A percentile compares a stretch with the other conserved stretches of the same genome.
These are phyloP conservation scores for Pampusana beccarii DNA, from an alignment of 2,113 vertebrate species.

Conservation along the genomic window DNA sequence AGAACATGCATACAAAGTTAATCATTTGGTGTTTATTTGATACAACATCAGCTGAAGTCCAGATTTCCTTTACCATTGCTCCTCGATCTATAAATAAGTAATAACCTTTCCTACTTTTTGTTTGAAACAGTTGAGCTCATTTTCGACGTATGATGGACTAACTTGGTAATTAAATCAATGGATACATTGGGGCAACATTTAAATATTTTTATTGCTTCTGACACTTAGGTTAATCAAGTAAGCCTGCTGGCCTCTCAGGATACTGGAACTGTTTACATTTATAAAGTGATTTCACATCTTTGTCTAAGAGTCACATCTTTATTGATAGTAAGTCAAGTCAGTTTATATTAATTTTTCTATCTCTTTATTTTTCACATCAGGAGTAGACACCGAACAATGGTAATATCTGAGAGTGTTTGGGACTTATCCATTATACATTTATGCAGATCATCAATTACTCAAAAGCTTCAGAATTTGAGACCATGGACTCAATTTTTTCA, in stretches of 20 bases:
- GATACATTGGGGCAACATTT: neutral
- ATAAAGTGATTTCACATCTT: neutral
- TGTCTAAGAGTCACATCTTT: neutral
- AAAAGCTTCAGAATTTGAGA: neutral
- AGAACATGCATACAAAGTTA: neutral
- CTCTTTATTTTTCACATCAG: neutral
- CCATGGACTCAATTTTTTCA: neutral
- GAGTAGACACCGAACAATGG: neutral
- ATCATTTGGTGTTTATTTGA: neutral
- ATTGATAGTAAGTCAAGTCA: neutral
- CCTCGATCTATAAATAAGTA: neutral
- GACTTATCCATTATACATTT: fast-evolving
- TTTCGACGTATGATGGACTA: neutral
- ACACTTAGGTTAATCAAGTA: neutral
- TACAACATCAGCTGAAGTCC: neutral
- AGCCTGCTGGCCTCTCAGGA: neutral
- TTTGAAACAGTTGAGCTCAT: neutral
- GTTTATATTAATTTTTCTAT: neutral
- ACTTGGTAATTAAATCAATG: neutral
- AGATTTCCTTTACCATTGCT: neutral
- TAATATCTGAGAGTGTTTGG: neutral
- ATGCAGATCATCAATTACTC: neutral
- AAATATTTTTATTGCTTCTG: neutral
- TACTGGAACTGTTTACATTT: neutral
- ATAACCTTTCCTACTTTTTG: neutral